These are phyloP conservation scores for Parthenolecanium corni DNA, from an alignment of 2,888 invertebrate genomes.

Conservation along the genomic window DNA sequence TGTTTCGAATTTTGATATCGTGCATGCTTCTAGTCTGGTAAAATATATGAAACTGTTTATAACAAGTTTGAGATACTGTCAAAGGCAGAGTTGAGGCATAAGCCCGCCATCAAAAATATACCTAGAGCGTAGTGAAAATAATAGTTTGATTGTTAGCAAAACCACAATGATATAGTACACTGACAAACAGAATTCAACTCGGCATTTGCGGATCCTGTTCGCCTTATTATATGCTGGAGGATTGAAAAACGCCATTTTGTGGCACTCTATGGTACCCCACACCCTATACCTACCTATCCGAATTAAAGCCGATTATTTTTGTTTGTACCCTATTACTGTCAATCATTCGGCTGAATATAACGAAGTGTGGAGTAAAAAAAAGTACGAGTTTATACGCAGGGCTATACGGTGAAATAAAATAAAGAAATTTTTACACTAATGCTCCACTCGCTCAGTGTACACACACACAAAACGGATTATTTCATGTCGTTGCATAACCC, in stretches of 20 bases:
- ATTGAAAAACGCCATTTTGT: too few relatives aligned
- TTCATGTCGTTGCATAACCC: background rate
- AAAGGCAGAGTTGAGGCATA: too few relatives aligned
- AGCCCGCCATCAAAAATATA: too few relatives aligned
- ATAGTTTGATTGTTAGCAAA: constrained; percentile 15
- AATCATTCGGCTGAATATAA: constrained; percentile 3
- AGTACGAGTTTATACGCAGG: background rate
- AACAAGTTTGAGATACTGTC: too few relatives aligned
- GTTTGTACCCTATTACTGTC: constrained; percentile 27
- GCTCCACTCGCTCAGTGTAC: background rate
- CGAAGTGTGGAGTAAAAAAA: too few relatives aligned
- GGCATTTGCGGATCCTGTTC: constrained; percentile 18
- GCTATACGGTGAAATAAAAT: background rate
- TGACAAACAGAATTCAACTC: constrained; percentile 10
- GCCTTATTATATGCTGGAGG: constrained; percentile 10
- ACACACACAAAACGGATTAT: constrained; percentile 21
- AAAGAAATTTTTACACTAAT: constrained; percentile 1
- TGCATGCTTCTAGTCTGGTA: too few relatives aligned
- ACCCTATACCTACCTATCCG: constrained; percentile 7
- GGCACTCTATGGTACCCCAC: constrained; percentile 10
- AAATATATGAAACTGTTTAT: too few relatives aligned
- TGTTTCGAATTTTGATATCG: too few relatives aligned
- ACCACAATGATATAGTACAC: constrained; percentile 1
- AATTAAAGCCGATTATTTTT: constrained; percentile 23
- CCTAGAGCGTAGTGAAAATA: constrained; percentile 4